A percentile compares a stretch with the other conserved stretches of the same genome.
phyloP scores from a whole-genome alignment of 1,140 invertebrate species.

The Pemphigus obesinymphae region DNA sequence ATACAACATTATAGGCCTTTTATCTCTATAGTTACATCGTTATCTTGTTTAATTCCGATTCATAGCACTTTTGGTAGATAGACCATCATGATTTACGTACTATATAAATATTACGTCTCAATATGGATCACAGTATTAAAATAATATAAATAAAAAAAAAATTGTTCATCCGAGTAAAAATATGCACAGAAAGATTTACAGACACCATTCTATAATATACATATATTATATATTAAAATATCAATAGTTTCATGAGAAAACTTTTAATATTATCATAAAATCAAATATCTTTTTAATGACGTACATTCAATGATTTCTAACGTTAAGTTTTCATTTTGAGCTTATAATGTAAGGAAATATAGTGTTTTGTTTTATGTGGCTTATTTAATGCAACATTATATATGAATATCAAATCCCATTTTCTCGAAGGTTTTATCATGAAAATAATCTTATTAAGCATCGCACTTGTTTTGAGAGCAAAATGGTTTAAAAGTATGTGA shows the following conservation, averaged over 20 bases:
- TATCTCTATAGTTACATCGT: neutral
- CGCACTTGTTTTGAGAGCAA: neutral
- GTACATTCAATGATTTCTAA: neutral
- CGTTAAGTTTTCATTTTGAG: neutral
- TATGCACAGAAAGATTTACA: neutral
- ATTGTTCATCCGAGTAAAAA: neutral
- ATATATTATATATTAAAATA: neutral
- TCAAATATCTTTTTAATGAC: neutral
- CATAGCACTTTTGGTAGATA: neutral
- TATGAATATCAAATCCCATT: neutral
- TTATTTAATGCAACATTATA: neutral
- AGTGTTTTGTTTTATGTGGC: neutral
- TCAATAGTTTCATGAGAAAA: neutral
- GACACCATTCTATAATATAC: too few species aligned
- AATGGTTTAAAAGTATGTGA: too few species aligned
- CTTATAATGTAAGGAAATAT: neutral
- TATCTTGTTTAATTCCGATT: neutral
- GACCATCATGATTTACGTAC: neutral
- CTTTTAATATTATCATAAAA: neutral
- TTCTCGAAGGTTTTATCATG: neutral
- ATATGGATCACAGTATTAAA: too few species aligned
- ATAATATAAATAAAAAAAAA: too few species aligned
- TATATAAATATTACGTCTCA: too few species aligned
- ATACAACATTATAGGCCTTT: too few species aligned
- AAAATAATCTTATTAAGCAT: neutral